These are phyloP conservation scores for Pseudorectes ferrugineus DNA, from an alignment of 2,113 vertebrate species.

Conservation along the genomic window DNA sequence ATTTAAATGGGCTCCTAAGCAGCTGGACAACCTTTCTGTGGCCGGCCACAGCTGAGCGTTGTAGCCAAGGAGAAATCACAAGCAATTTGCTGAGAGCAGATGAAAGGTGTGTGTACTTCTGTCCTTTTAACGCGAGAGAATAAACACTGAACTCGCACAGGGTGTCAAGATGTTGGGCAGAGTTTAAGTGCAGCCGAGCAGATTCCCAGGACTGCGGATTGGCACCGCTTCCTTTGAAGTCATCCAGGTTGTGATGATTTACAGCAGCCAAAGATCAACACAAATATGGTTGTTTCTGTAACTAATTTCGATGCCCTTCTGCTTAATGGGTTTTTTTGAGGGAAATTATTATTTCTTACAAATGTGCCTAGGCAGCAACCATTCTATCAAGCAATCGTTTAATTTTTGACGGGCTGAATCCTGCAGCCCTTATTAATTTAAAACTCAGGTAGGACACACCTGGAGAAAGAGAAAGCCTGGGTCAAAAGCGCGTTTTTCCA, in stretches of 20 bases:
- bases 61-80: conserved; percentile 15
- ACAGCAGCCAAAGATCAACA: background rate
- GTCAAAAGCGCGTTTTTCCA: background rate
- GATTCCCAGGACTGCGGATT: background rate
- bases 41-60: conserved; percentile 14
- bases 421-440: background rate
- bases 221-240: background rate
- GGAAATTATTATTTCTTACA: background rate
- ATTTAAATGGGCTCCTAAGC: conserved; percentile 55
- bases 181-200: background rate
- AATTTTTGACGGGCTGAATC: background rate
- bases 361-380: background rate
- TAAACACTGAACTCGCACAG: background rate
- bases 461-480: background rate
- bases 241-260: background rate
- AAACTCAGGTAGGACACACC: background rate
- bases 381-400: background rate
- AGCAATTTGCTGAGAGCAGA: background rate
- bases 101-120: background rate
- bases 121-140: background rate
- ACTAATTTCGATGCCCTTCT: background rate
- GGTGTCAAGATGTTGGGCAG: background rate
- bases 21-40: conserved; percentile 50
- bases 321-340: background rate
- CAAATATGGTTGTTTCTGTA: background rate